Evolutionary conservation across 2,113 vertebrate species (phyloP), one percentile per base, ranked within the genome.

Genomic region (Carettochelys insculpta): DNA sequence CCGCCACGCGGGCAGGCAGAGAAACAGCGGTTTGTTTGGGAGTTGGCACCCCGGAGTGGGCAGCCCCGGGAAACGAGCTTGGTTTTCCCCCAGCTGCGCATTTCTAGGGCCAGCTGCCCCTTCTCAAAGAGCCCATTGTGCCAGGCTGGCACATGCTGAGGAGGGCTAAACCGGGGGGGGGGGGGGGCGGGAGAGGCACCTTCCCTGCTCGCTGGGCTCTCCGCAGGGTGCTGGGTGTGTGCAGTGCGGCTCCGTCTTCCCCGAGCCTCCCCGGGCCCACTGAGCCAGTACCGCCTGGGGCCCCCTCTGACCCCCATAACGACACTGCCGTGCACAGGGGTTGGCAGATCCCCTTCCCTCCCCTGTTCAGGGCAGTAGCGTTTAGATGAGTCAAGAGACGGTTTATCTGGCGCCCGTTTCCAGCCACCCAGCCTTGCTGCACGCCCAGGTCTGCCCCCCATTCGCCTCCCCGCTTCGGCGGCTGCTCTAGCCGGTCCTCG

Each of bases 41-140:
- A 98, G 96, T 97, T 98, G 98, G 97, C 97, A 97, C 92, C 90
- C 89, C 2, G 86, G 83, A 87, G 90, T 58, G 83, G 90, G 75
- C 97, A 92, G 90, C 97, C 96, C 97, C 97, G 98, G 97, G 97
- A 98, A 97, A 96, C 96, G 96, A 97, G 97, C 96, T 95, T 96
- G 95, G 90, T 95, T 92, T 94, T 94, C 85, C 90, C 96, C 95
- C 97, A 98, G 97, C 97, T 98, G 97, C 98, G 97, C 89, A 95
- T 95, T 93, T 98, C 95, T 94, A 91, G 96, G 97, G 93, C 94
- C 97, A 98, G 98, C 98, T 98, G 98, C 97, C 97, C 97, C 95
- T 93, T 97, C 95, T 98, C 96, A 98, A 98, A 98, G 97, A 95
- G 96, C 81, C 97, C 96, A 94, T 98, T 98, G 97, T 98, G 31